These are phyloP conservation scores for Nymphicus hollandicus DNA, from an alignment of 2,113 vertebrate genomes.

Conservation along the genomic window DNA sequence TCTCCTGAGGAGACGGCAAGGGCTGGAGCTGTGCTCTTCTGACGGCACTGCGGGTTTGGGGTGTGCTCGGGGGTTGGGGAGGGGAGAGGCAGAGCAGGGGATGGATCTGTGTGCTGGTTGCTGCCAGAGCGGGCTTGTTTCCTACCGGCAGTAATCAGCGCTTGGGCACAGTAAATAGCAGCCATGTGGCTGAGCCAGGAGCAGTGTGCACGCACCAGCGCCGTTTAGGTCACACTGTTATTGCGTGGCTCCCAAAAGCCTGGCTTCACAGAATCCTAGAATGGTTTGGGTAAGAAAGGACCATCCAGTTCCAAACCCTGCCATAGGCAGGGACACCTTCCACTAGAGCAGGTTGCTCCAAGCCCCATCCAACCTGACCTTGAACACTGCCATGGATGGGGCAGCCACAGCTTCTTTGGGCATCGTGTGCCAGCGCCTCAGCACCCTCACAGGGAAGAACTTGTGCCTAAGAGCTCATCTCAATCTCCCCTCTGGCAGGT, in stretches of 20 bases:
- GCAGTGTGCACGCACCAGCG: accelerated
- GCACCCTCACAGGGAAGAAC: too few relatives aligned
- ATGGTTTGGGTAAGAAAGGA: too few relatives aligned
- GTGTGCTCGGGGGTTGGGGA: accelerated
- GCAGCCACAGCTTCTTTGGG: too few relatives aligned
- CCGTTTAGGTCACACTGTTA: accelerated
- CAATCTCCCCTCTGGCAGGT: too few relatives aligned
- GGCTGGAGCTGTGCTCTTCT: not conserved
- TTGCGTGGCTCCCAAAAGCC: not conserved
- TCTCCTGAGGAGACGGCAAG: accelerated
- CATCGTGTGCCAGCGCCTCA: too few relatives aligned
- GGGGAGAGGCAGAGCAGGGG: not conserved
- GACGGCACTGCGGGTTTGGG: accelerated
- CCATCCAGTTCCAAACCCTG: not conserved
- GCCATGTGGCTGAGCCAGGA: accelerated
- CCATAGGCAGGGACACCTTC: not conserved
- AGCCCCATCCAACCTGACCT: not conserved
- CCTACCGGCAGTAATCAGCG: accelerated
- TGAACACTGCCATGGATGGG: too few relatives aligned
- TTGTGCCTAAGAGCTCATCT: too few relatives aligned
- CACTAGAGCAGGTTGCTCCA: not conserved
- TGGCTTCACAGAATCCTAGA: too few relatives aligned
- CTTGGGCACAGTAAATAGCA: too few relatives aligned
- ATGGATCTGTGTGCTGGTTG: accelerated
- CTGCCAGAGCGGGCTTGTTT: accelerated